Conservation (phyloP, 1,140 invertebrate genomes). For the Zaprionus gabonicus region DNA sequence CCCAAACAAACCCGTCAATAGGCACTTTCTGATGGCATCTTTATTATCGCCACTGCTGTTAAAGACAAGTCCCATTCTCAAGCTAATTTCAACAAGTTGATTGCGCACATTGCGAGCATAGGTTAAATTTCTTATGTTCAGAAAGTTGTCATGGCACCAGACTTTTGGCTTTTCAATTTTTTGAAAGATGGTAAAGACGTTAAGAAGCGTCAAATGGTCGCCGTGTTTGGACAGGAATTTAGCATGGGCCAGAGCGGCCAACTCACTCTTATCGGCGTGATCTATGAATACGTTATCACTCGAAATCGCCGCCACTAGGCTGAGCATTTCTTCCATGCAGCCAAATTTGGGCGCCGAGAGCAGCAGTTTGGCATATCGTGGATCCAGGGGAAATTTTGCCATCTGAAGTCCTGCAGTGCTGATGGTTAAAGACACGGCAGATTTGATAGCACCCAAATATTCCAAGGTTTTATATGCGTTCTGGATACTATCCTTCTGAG, state of each 20-base stretch:
- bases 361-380: slow-evolving; percentile 93
- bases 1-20: slow-evolving; percentile 93
- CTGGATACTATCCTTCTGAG: slow-evolving; percentile 89
- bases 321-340: slow-evolving; percentile 92
- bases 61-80: slow-evolving; percentile 88
- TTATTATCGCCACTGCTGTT: slow-evolving; percentile 91
- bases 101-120: slow-evolving; percentile 92
- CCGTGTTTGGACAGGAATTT: slow-evolving; percentile 95
- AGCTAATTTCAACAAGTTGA: slow-evolving; percentile 93
- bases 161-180: slow-evolving; percentile 90
- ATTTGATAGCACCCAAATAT: slow-evolving; percentile 90
- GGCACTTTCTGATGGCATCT: slow-evolving; percentile 90
- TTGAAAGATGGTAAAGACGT: slow-evolving; percentile 93
- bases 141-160: slow-evolving; percentile 96
- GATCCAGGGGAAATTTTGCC: slow-evolving; percentile 96
- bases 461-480: slow-evolving; percentile 89
- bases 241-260: slow-evolving; percentile 88
- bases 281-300: slow-evolving; percentile 88
- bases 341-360: slow-evolving; percentile 90
- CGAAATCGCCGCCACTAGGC: slow-evolving; percentile 87
- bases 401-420: slow-evolving; percentile 94
- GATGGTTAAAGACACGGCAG: slow-evolving; percentile 84
- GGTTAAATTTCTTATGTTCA: slow-evolving; percentile 93
- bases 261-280: slow-evolving; percentile 86
- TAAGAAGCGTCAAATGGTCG: slow-evolving; percentile 96